phyloP scores from a whole-genome alignment of 2,797 vertebrate species.

The Parauchenoglanis punctatus region DNA sequence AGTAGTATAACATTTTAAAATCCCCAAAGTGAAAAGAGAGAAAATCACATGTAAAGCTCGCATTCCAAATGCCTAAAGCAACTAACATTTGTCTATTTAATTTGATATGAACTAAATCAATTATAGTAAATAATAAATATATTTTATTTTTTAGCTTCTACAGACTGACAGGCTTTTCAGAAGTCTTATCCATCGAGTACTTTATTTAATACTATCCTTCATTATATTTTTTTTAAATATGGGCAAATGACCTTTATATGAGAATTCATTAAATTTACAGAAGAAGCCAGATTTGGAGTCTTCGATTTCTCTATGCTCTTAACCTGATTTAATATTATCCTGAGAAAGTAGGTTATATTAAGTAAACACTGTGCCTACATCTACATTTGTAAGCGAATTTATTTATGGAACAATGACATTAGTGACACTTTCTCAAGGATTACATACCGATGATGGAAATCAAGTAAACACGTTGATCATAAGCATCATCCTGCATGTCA shows the following conservation, averaged over 20 bases:
- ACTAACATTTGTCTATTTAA: neutral
- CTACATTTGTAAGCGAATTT: neutral
- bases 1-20: neutral
- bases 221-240: neutral
- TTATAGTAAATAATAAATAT: neutral
- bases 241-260: neutral
- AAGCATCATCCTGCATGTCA: neutral
- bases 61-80: neutral
- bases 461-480: neutral
- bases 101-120: neutral
- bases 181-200: neutral
- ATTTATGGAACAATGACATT: neutral
- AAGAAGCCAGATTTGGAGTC: neutral
- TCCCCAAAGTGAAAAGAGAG: neutral
- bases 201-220: neutral
- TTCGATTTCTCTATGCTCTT: neutral
- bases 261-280: neutral
- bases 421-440: neutral
- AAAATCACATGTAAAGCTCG: neutral
- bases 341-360: neutral
- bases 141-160: neutral
- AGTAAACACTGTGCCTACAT: neutral
- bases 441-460: neutral
- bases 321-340: neutral
- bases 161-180: neutral